phyloP scores from a whole-genome alignment of 2,113 vertebrate genomes.

The Leuciscus idus region DNA sequence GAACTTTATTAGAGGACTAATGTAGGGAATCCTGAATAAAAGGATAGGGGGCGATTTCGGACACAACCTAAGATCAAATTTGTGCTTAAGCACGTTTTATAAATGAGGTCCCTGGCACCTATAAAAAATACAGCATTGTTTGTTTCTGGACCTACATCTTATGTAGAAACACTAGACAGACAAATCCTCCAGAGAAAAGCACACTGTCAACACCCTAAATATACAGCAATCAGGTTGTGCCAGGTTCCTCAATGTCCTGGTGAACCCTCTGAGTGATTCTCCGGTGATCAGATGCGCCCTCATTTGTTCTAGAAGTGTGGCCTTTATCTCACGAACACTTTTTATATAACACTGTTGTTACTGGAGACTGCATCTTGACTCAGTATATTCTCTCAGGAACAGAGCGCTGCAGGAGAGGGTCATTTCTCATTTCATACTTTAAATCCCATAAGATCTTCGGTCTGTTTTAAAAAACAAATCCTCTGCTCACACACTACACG shows the following conservation, averaged over 20 bases:
- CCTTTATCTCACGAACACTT: constrained; percentile 5
- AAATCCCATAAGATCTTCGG: neutral
- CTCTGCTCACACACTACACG: neutral
- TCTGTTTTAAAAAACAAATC: constrained; percentile 8
- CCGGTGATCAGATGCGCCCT: neutral
- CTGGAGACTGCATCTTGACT: neutral
- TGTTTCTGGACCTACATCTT: neutral
- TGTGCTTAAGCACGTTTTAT: too few species aligned
- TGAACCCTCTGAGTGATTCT: neutral
- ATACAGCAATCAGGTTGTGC: neutral
- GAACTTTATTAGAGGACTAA: too few species aligned
- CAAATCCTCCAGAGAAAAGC: neutral
- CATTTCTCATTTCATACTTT: constrained; percentile 10
- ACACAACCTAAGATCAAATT: neutral
- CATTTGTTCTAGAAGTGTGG: constrained; percentile 21
- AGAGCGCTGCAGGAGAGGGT: neutral
- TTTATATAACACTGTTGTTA: constrained; percentile 6
- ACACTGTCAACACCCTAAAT: neutral
- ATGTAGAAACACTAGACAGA: neutral
- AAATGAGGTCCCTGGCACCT: too few species aligned
- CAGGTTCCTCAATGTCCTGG: neutral
- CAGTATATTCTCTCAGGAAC: constrained; percentile 3
- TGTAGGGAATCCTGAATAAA: too few species aligned
- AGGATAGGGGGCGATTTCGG: too few species aligned
- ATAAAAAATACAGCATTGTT: neutral